These are phyloP conservation scores for Phorcus lineatus DNA, from an alignment of 2,888 invertebrate genomes.

Conservation along the genomic window DNA sequence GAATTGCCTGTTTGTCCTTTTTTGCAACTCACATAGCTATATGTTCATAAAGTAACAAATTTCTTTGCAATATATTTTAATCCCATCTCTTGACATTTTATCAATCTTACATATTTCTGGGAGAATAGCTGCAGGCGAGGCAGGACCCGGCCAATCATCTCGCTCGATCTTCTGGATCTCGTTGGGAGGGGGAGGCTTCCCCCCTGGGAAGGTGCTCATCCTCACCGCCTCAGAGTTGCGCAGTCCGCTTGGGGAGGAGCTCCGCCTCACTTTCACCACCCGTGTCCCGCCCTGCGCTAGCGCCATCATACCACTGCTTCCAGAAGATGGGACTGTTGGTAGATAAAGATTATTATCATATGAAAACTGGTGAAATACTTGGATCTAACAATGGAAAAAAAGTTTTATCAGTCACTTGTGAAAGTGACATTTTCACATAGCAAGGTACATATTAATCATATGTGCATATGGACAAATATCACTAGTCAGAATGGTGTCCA, in stretches of 20 bases:
- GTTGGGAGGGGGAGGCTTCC: constrained; percentile 63
- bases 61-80: too few species aligned
- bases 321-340: neutral
- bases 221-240: constrained; percentile 69
- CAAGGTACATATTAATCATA: too few species aligned
- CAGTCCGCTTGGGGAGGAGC: constrained; percentile 60
- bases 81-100: too few species aligned
- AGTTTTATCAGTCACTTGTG: too few species aligned
- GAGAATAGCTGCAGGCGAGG: constrained; percentile 67
- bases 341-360: neutral
- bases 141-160: constrained; percentile 71
- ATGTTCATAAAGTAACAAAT: too few species aligned
- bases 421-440: too few species aligned
- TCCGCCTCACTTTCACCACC: constrained; percentile 49
- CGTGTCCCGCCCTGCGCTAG: constrained; percentile 16
- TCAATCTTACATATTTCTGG: constrained; percentile 69
- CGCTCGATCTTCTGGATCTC: constrained; percentile 69
- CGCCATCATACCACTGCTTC: constrained; percentile 13
- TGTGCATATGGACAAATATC: too few species aligned
- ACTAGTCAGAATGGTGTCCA: too few species aligned
- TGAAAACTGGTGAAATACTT: too few species aligned
- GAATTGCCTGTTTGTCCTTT: too few species aligned
- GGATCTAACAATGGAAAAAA: too few species aligned
- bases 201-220: constrained; percentile 70
- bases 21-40: too few species aligned